Percentiles rank a stretch among this genome's conserved stretches.
Evolutionary conservation across 2,113 vertebrate genomes (phyloP).

Genomic region (Columba livia): DNA sequence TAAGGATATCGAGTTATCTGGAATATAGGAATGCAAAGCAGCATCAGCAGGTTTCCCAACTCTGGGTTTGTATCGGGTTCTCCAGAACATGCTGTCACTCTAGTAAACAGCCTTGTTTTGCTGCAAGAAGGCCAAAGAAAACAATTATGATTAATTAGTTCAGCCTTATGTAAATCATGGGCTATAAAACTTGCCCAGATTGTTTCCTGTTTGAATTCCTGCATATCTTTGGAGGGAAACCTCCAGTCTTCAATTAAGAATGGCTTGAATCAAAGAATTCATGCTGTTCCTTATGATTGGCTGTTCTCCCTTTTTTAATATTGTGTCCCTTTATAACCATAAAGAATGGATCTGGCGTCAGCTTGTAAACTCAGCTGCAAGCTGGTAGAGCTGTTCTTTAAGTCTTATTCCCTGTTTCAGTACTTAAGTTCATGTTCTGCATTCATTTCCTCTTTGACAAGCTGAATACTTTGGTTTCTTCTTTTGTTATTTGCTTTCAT

Average conservation of each 20-base stretch:
- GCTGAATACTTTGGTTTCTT: not conserved
- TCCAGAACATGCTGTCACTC: not conserved
- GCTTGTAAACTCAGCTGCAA: not conserved
- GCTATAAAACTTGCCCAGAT: not conserved
- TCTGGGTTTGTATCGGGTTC: not conserved
- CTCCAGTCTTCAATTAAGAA: not conserved
- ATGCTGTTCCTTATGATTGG: not conserved
- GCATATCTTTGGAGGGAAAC: not conserved
- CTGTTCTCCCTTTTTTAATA: not conserved
- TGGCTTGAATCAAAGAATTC: not conserved
- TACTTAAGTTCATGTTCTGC: not conserved
- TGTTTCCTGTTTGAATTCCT: constrained; percentile 25
- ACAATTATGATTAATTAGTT: not conserved
- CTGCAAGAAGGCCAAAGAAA: constrained; percentile 12
- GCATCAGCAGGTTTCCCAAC: constrained; percentile 38
- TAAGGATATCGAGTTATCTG: constrained; percentile 16
- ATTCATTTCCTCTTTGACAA: not conserved
- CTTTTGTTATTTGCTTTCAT: not conserved
- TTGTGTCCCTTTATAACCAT: not conserved
- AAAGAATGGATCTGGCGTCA: not conserved
- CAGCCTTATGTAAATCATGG: not conserved
- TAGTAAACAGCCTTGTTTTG: constrained; percentile 9
- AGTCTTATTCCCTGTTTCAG: not conserved
- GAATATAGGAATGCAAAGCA: not conserved
- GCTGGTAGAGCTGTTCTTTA: not conserved